Evolutionary conservation across 2,113 vertebrate species (phyloP).

Genomic region (Danio rerio): GRCz12tu NC_133192.1:20215001-20215500

Average conservation of each 20-base stretch:
- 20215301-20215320: not conserved
- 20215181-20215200: not conserved
- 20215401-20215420: constrained; percentile 8
- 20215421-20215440: constrained; percentile 4
- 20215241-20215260: not conserved
- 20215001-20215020: not conserved
- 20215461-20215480: not conserved
- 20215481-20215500: not conserved
- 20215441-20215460: constrained; percentile 11
- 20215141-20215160: not conserved
- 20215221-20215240: not conserved
- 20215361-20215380: constrained; percentile 28
- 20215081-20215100: no score
- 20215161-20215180: not conserved
- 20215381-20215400: constrained; percentile 14
- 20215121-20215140: no score
- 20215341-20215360: constrained; percentile 24
- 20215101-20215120: no score
- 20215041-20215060: no score
- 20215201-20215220: not conserved
- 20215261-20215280: not conserved
- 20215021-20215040: no score
- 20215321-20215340: constrained; percentile 30
- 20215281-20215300: not conserved
- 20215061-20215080: no score